A percentile compares a stretch with the other conserved stretches of the same genome.
These are phyloP conservation scores for Sylvilagus bachmani DNA, from an alignment of 2,113 vertebrate species.

Conservation along the genomic window DNA sequence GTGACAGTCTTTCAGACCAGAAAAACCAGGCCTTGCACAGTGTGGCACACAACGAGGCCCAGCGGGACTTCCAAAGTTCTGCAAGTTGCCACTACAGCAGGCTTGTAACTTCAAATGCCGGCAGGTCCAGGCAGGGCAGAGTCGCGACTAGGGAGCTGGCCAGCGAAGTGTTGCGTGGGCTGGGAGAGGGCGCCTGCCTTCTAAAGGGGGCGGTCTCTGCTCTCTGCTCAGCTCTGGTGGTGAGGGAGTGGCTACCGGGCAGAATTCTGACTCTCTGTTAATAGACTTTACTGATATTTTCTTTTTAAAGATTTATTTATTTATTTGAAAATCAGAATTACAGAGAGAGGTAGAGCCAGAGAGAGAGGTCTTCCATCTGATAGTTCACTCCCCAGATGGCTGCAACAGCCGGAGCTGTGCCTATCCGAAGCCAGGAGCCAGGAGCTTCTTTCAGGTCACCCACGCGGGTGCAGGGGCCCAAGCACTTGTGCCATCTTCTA, in stretches of 20 bases:
- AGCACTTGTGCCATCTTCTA: too few species aligned
- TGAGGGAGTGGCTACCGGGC: neutral
- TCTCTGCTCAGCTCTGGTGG: neutral
- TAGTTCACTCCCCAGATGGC: too few species aligned
- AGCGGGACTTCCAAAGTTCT: neutral
- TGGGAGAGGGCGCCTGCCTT: neutral
- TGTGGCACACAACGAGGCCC: neutral
- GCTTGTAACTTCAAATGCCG: neutral
- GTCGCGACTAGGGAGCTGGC: neutral
- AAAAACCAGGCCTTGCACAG: neutral
- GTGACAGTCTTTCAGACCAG: neutral
- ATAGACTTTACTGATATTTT: neutral
- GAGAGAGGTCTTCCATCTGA: neutral
- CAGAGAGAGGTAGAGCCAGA: too few species aligned
- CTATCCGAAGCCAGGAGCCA: too few species aligned
- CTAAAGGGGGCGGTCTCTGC: neutral
- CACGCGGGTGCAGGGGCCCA: too few species aligned
- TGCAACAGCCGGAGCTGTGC: too few species aligned
- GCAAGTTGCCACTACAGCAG: neutral
- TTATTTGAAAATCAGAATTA: constrained; percentile 32
- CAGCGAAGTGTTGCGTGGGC: neutral
- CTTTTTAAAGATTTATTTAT: neutral
- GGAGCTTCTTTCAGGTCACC: too few species aligned
- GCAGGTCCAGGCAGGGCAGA: neutral
- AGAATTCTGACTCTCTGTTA: neutral